A percentile compares a stretch with the other conserved stretches of the same genome.
Conservation (phyloP, 2,797 vertebrate species). For the Avahi laniger region DNA sequence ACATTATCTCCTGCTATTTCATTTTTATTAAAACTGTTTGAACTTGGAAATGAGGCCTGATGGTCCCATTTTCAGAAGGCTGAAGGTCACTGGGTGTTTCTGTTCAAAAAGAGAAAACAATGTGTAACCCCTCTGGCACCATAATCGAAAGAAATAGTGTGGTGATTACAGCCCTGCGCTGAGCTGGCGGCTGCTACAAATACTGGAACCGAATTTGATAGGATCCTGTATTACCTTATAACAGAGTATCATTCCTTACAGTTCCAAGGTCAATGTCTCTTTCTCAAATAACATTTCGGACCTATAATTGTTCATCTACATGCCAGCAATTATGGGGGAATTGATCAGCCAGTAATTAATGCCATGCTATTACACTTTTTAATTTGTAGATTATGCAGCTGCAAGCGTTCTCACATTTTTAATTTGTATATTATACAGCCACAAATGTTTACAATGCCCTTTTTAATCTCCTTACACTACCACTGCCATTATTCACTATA, state of each 20-base stretch:
- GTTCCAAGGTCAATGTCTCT: slow-evolving; percentile 90
- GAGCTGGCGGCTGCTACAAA: slow-evolving; percentile 72
- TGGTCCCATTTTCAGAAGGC: slow-evolving; percentile 77
- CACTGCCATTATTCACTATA: slow-evolving; percentile 88
- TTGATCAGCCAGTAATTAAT: slow-evolving; percentile 91
- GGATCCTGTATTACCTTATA: slow-evolving; percentile 83
- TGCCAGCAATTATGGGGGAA: slow-evolving; percentile 88
- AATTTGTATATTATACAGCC: slow-evolving; percentile 92
- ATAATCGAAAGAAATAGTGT: slow-evolving; percentile 70
- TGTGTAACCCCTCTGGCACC: slow-evolving; percentile 76
- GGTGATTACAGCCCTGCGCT: slow-evolving; percentile 57
- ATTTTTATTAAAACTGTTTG: slow-evolving; percentile 81
- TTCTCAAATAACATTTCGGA: slow-evolving; percentile 89
- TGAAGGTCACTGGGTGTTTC: slow-evolving; percentile 80
- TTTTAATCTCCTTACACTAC: slow-evolving; percentile 91
- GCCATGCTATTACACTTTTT: slow-evolving; percentile 89
- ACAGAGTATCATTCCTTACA: slow-evolving; percentile 85
- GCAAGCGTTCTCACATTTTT: slow-evolving; percentile 88
- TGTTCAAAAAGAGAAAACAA: slow-evolving; percentile 79
- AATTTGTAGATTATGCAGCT: slow-evolving; percentile 92
- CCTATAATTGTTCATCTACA: slow-evolving; percentile 90
- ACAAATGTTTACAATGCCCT: slow-evolving; percentile 92
- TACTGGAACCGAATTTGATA: slow-evolving; percentile 80
- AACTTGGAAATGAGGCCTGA: slow-evolving; percentile 79
- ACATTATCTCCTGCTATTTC: slow-evolving; percentile 75